Evolutionary conservation across 2,113 vertebrate species (phyloP), one percentile per base, ranked within the genome.

Genomic region (Osmerus eperlanus): DNA sequence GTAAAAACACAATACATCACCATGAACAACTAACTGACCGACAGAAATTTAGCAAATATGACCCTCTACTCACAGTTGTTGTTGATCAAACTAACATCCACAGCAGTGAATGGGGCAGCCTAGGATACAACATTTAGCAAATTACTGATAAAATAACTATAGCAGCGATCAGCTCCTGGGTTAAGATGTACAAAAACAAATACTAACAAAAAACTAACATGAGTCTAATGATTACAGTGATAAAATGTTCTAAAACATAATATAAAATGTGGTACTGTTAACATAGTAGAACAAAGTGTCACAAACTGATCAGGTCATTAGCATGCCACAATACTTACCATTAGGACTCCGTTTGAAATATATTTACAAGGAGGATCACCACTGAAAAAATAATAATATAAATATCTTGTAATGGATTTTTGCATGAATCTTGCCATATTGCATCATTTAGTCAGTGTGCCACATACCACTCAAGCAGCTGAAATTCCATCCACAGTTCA

Each of bases 401-500:
- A 32, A 58, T 18, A 28, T 16, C 5, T 54, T 60, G 11, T 21
- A 60, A 60, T 3, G 21, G 21, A 23, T 23, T 9, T 11, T 60
- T 23, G 19, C 19, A 60, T 23, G 23, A 60, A 60, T 23, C 19
- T 4, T 60, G 19, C 23, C 21, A 23, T 47, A 47, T 47, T 47
- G 4, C 11, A 25, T 60, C 19, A 23, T 60, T 4, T 23, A 13
- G 19, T 60, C 16, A 19, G 6, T 3, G 25, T n/a, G 1, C 11
- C 18, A 91, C 93, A 93, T 86, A 95, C 95, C 91, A 93, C 78
- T 89, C 83, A 70, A 89, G 85, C 67, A 94, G 11, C 68, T 91
- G 86, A 79, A 95, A 95, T 61, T 94, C 93, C 32, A 94, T 88
- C 52, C 93, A 90, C 71, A 95, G 82, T 53, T 90, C 89, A 72